phyloP scores from a whole-genome alignment of 2,797 vertebrate genomes.

The Notolepis coatsorum region DNA sequence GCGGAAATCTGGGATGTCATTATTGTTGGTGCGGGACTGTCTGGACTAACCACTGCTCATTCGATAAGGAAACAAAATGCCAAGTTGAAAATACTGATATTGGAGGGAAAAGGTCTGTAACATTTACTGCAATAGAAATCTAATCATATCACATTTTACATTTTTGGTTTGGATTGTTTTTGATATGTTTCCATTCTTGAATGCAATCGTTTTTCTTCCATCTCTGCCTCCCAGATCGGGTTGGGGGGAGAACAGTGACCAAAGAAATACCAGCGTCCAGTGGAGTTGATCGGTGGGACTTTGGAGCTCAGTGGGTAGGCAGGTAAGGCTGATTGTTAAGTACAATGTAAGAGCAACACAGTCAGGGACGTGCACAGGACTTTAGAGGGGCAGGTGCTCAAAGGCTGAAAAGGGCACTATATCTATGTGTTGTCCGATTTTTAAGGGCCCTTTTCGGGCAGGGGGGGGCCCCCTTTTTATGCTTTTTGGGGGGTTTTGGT shows the following conservation, averaged over 20 bases:
- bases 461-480: no score
- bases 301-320: constrained; percentile 83
- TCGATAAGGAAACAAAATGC: constrained; percentile 60
- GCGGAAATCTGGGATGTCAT: constrained; percentile 75
- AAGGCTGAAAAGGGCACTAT: no score
- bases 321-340: constrained; percentile 69
- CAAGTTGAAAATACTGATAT: constrained; percentile 66
- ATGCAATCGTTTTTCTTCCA: not conserved
- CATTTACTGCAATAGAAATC: not conserved
- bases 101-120: constrained; percentile 82
- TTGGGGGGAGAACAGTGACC: constrained; percentile 78
- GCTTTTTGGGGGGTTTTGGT: no score
- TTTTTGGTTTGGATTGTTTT: no score
- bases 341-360: no score
- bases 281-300: constrained; percentile 78
- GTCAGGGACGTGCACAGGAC: no score
- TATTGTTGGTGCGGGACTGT: constrained; percentile 80
- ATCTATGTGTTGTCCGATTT: no score
- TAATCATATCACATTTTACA: not conserved
- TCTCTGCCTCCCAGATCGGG: constrained; percentile 66
- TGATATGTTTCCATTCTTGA: no score
- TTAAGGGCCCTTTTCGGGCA: no score
- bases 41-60: constrained; percentile 77
- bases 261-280: constrained; percentile 66
- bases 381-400: no score